Evolutionary conservation across 2,797 vertebrate species (phyloP).

Genomic region (Poeciliopsis turneri): DNA sequence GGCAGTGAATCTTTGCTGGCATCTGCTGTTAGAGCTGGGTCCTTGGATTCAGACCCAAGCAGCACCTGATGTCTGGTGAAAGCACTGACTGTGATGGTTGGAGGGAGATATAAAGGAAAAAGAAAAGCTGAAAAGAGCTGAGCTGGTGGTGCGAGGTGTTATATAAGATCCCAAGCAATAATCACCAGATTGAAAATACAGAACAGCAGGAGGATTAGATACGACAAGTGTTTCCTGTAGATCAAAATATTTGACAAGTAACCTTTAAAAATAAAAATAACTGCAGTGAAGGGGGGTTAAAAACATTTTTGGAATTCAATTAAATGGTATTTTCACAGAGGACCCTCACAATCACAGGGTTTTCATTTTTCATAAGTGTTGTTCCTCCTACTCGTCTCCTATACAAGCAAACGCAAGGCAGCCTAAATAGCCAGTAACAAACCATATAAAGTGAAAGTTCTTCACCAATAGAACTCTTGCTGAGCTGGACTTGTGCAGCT

Average conservation of each 20-base stretch:
- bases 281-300: neutral
- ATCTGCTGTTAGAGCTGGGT: conserved; percentile 17
- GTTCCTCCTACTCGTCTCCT: neutral
- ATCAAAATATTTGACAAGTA: neutral
- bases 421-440: neutral
- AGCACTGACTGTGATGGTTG: conserved; percentile 15
- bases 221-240: neutral
- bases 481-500: neutral
- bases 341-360: neutral
- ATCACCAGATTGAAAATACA: neutral
- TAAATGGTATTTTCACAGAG: neutral
- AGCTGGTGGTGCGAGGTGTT: neutral
- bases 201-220: neutral
- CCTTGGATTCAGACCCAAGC: conserved; percentile 9
- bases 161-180: neutral
- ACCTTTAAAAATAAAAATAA: neutral
- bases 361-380: neutral
- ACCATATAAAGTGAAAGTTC: conserved; percentile 10
- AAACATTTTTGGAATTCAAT: neutral
- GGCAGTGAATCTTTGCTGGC: conserved; percentile 48
- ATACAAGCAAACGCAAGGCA: neutral
- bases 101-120: too few relatives aligned
- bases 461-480: neutral
- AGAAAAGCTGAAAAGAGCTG: neutral
- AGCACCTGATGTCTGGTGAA: conserved; percentile 28